A percentile compares a stretch with the other conserved stretches of the same genome.
Evolutionary conservation across 2,888 invertebrate species (phyloP).

Genomic region (Tiphia femorata): DNA sequence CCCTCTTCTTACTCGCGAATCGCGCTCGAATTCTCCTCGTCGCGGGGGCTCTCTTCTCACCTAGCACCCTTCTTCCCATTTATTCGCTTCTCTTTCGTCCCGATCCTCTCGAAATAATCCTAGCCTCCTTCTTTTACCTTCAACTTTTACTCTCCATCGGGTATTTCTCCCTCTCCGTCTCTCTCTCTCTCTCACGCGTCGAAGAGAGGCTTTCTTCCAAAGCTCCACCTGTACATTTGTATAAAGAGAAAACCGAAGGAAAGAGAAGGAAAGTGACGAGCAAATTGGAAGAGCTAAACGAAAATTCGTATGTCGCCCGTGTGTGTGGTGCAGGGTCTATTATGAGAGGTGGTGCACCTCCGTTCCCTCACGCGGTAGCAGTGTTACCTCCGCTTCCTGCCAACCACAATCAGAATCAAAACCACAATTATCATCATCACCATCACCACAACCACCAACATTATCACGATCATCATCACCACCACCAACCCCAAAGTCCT

Average conservation of each 20-base stretch:
- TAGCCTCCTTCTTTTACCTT: no score
- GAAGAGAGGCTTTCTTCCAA: no score
- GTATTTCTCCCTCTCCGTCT: no score
- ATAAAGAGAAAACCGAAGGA: constrained; percentile 21
- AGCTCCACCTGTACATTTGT: constrained; percentile 37
- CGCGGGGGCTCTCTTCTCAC: no score
- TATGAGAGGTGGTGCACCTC: constrained; percentile 66
- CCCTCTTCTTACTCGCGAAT: no score
- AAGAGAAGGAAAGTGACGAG: constrained; percentile 4
- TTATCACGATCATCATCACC: constrained; percentile 56
- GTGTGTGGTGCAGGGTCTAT: constrained; percentile 65
- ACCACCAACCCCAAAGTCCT: constrained; percentile 62
- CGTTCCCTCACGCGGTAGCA: constrained; percentile 74
- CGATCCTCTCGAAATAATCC: no score
- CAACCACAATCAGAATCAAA: constrained; percentile 63
- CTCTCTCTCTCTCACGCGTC: no score
- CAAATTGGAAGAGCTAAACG: constrained; percentile 6
- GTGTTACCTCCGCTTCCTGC: constrained; percentile 73
- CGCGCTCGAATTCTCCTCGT: no score
- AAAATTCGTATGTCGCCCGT: constrained; percentile 49
- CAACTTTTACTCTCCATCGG: no score
- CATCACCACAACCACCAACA: constrained; percentile 57
- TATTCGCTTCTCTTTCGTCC: no score
- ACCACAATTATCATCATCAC: constrained; percentile 58
- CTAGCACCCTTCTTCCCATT: no score